These are phyloP conservation scores for Lagopus leucura DNA, from an alignment of 2,113 vertebrate species.

Conservation along the genomic window DNA sequence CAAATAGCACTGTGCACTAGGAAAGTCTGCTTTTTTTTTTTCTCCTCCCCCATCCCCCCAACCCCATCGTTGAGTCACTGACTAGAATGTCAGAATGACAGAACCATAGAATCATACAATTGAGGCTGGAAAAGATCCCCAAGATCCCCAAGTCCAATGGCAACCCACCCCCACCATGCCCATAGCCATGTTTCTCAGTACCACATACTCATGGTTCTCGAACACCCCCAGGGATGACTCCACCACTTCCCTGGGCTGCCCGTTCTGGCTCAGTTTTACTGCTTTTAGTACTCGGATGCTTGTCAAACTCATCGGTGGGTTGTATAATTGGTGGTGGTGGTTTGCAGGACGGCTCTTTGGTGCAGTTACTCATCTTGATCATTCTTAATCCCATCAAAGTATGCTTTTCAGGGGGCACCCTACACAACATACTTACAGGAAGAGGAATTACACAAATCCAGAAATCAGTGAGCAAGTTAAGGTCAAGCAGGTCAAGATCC, in stretches of 20 bases:
- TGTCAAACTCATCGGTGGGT: fast-evolving
- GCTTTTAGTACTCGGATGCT: not conserved
- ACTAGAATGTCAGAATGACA: not conserved
- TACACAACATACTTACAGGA: not conserved
- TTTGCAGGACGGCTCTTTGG: not conserved
- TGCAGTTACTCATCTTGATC: not conserved
- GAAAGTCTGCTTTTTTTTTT: not conserved
- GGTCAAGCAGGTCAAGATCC: no score
- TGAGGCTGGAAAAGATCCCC: no score
- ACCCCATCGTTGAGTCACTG: not conserved
- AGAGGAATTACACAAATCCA: not conserved
- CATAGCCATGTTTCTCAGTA: no score
- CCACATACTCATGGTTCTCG: no score
- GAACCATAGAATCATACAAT: no score
- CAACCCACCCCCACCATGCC: no score
- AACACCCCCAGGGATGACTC: no score
- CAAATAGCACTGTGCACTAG: not conserved
- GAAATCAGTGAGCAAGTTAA: fast-evolving
- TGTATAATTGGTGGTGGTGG: not conserved
- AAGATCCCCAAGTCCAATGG: no score
- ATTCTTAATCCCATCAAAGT: not conserved
- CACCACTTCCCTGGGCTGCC: no score
- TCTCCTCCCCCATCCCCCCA: no score
- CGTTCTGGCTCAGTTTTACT: no score
- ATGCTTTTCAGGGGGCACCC: not conserved